These are phyloP conservation scores for Campaea margaritaria DNA, from an alignment of 2,888 invertebrate species.

Conservation along the genomic window DNA sequence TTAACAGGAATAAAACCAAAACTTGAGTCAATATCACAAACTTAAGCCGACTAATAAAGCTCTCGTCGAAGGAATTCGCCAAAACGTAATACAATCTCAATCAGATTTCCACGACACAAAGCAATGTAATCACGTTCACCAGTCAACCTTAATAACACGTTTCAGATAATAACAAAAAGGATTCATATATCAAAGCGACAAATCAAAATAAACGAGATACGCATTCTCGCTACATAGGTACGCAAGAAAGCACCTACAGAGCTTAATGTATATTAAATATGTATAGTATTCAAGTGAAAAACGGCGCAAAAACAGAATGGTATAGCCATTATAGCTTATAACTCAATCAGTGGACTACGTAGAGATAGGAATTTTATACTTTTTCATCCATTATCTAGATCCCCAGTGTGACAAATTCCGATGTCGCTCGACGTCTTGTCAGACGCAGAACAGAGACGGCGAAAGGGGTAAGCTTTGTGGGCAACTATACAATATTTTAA, in stretches of 20 bases:
- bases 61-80: slow-evolving; percentile 3
- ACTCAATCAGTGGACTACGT: slow-evolving; percentile 76
- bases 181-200: slow-evolving; percentile 80
- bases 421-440: slow-evolving; percentile 38
- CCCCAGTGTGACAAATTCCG: slow-evolving; percentile 53
- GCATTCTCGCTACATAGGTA: slow-evolving; percentile 64
- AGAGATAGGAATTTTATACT: slow-evolving; percentile 78
- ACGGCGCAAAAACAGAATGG: slow-evolving; percentile 79
- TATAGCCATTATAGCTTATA: slow-evolving; percentile 82
- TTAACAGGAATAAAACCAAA: background rate
- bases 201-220: slow-evolving; percentile 80
- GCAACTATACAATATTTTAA: background rate
- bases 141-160: slow-evolving; percentile 65
- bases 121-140: slow-evolving; percentile 62
- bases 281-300: slow-evolving; percentile 75
- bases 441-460: slow-evolving; percentile 35
- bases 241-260: slow-evolving; percentile 70
- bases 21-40: background rate
- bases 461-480: slow-evolving; percentile 8
- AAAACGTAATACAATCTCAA: slow-evolving; percentile 22
- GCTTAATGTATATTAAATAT: slow-evolving; percentile 81
- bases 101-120: slow-evolving; percentile 27
- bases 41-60: background rate
- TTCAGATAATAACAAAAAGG: slow-evolving; percentile 73
- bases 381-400: slow-evolving; percentile 74